A percentile compares a stretch with the other conserved stretches of the same genome.
phyloP scores from a whole-genome alignment of 2,888 invertebrate genomes.

The Amphiduros pacificus region DNA sequence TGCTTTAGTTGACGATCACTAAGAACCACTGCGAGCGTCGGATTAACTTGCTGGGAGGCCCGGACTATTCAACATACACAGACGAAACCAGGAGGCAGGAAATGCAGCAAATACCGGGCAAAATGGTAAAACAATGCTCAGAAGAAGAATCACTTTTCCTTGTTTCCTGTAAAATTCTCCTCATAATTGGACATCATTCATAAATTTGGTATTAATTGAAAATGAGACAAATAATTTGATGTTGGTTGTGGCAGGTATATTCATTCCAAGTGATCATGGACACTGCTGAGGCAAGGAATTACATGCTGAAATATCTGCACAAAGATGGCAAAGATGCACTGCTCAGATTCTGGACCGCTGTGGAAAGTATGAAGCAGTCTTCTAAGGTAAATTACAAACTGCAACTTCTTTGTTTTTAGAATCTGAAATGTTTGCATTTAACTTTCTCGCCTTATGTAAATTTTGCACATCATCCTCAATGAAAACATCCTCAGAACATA shows the following conservation, averaged over 20 bases:
- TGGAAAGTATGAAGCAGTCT: constrained; percentile 75
- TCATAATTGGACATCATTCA: not conserved
- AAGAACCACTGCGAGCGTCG: constrained; percentile 53
- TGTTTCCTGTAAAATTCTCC: not conserved
- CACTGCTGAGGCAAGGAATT: constrained; percentile 53
- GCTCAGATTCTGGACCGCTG: constrained; percentile 81
- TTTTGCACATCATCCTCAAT: no score
- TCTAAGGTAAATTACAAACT: constrained; percentile 36
- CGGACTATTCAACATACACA: constrained; percentile 39
- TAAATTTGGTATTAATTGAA: no score
- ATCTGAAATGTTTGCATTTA: no score
- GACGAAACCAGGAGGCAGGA: constrained; percentile 11
- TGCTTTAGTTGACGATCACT: constrained; percentile 49
- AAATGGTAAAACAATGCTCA: constrained; percentile 22
- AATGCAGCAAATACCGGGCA: constrained; percentile 28
- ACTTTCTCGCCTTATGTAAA: no score
- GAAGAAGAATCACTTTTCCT: not conserved
- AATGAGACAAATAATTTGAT: no score
- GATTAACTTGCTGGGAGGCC: constrained; percentile 47
- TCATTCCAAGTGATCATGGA: constrained; percentile 49
- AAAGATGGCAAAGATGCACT: constrained; percentile 81
- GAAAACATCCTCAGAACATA: no score
- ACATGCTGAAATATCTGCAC: constrained; percentile 79
- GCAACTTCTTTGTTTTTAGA: no score
- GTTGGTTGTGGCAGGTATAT: constrained; percentile 44